These are phyloP conservation scores for Psettodes erumei DNA, from an alignment of 2,113 vertebrate genomes.

Conservation along the genomic window DNA sequence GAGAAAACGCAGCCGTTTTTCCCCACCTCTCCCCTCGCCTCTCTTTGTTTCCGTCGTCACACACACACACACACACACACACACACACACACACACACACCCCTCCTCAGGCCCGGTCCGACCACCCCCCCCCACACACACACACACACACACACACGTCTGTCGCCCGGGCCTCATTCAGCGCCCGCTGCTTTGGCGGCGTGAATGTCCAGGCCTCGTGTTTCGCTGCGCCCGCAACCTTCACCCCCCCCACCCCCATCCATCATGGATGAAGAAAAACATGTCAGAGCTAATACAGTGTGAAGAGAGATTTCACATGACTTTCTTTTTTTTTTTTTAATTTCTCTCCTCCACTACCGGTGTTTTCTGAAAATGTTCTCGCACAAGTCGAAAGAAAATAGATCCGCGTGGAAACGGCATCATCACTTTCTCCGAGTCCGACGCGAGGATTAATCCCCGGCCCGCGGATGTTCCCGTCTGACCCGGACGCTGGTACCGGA, in stretches of 20 bases:
- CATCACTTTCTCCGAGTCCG: too few relatives aligned
- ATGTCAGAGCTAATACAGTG: slow-evolving; percentile 75
- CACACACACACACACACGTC: too few relatives aligned
- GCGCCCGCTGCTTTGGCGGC: slow-evolving; percentile 58
- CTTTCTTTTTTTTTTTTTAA: slow-evolving; percentile 32
- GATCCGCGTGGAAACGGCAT: too few relatives aligned
- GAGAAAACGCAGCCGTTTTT: slow-evolving; percentile 50
- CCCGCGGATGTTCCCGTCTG: slow-evolving; percentile 57
- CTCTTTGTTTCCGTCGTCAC: slow-evolving; percentile 62
- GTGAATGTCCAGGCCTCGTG: slow-evolving; percentile 73
- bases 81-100: too few relatives aligned
- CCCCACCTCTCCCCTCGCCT: slow-evolving; percentile 33
- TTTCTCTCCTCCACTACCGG: slow-evolving; percentile 34
- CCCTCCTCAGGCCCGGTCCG: slow-evolving; percentile 71
- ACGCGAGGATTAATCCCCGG: slow-evolving; percentile 63
- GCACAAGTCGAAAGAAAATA: too few relatives aligned
- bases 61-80: slow-evolving; percentile 26
- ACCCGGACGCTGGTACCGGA: slow-evolving; percentile 61
- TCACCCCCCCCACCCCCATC: slow-evolving; percentile 70
- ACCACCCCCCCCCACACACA: slow-evolving; percentile 27
- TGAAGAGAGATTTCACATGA: slow-evolving; percentile 60
- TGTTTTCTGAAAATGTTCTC: too few relatives aligned
- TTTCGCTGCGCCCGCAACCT: slow-evolving; percentile 67
- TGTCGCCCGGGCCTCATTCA: slow-evolving; percentile 75
- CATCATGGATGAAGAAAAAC: slow-evolving; percentile 79